Percentiles rank a stretch among this genome's conserved stretches.
These are phyloP conservation scores for Calycopis cecrops DNA, from an alignment of 1,140 invertebrate species.

Conservation along the genomic window DNA sequence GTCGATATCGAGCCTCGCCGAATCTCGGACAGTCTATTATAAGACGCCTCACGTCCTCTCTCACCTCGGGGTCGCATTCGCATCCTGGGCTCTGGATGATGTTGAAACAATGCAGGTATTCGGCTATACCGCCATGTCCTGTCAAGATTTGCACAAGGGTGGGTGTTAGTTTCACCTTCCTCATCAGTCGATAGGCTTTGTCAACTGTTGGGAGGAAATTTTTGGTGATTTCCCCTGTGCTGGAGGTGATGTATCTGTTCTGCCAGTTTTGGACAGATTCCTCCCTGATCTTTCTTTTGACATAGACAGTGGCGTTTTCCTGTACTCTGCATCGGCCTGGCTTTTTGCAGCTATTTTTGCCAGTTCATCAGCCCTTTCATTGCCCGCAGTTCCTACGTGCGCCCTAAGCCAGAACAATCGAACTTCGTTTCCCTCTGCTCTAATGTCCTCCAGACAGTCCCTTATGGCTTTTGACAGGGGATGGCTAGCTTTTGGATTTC, in stretches of 20 bases:
- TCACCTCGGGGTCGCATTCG: background rate
- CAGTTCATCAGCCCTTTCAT: constrained; percentile 30
- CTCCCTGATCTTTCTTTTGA: background rate
- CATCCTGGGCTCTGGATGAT: constrained; percentile 9
- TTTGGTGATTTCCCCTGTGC: constrained; percentile 23
- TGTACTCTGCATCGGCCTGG: no score
- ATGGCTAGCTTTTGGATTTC: constrained; percentile 10
- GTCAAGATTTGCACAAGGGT: constrained; percentile 22
- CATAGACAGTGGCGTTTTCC: no score
- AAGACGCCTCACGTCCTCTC: constrained; percentile 14
- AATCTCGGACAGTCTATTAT: constrained; percentile 19
- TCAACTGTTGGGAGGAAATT: constrained; percentile 25
- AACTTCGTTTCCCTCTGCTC: constrained; percentile 4
- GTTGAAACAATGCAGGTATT: constrained; percentile 30
- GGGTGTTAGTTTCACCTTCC: background rate
- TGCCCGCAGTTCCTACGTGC: constrained; percentile 20
- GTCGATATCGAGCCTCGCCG: no score
- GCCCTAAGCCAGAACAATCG: constrained; percentile 25
- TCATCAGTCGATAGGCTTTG: background rate
- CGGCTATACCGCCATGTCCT: constrained; percentile 26
- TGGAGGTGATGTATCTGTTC: constrained; percentile 16
- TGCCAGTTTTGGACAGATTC: constrained; percentile 21
- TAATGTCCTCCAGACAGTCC: background rate
- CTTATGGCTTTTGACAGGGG: constrained; percentile 14
- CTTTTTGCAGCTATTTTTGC: constrained; percentile 23